phyloP scores from a whole-genome alignment of 2,797 vertebrate genomes.

The Nannoperca australis region DNA sequence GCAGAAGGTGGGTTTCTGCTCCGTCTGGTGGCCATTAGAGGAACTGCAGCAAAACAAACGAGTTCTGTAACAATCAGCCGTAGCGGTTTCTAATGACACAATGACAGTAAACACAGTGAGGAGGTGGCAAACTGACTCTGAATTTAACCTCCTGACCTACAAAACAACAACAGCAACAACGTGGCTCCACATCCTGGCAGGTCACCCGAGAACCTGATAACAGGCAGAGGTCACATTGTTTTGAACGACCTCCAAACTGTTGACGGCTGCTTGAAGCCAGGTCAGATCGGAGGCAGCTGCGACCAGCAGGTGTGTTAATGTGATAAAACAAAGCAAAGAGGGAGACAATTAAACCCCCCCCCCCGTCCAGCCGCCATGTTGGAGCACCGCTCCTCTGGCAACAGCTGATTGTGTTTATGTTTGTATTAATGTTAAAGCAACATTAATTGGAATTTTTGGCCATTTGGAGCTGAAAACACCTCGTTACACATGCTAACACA shows the following conservation, averaged over 20 bases:
- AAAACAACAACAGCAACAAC: conserved; percentile 4
- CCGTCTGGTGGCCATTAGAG: background rate
- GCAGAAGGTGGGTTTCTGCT: background rate
- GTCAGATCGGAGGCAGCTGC: background rate
- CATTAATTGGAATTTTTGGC: background rate
- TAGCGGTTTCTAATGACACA: background rate
- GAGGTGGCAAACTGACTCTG: conserved; percentile 20
- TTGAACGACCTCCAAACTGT: conserved; percentile 35
- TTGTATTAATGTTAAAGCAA: background rate
- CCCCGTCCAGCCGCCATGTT: background rate
- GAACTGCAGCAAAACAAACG: background rate
- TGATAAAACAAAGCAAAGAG: conserved; percentile 9
- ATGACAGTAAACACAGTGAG: background rate
- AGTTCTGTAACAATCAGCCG: too few species aligned
- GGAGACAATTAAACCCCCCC: background rate
- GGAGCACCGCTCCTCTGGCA: background rate
- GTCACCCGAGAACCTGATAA: conserved; percentile 26
- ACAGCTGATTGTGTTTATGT: background rate
- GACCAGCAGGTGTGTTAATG: conserved; percentile 29
- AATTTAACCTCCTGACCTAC: conserved; percentile 49
- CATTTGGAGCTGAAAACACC: background rate
- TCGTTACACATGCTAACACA: background rate
- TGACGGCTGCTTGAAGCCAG: background rate
- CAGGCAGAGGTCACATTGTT: conserved; percentile 25
- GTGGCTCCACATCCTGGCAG: conserved; percentile 32